Conservation (phyloP, 2,797 vertebrate genomes). For the Podargus strigoides region DNA sequence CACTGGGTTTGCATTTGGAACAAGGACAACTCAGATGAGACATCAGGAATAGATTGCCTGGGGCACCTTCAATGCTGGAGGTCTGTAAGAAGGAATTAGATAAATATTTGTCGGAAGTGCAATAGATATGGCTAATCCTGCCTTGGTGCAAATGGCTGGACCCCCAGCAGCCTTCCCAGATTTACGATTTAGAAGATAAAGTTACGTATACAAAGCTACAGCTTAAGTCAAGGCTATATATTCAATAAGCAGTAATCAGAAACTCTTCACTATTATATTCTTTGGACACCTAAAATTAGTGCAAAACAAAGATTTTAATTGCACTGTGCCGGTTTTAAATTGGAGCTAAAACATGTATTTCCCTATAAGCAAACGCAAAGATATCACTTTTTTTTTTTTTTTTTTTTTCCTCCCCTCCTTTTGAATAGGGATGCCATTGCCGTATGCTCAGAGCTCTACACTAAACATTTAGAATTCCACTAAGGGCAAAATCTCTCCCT, state of each 20-base stretch:
- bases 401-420: too few species aligned
- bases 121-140: background rate
- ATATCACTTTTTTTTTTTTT: background rate
- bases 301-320: background rate
- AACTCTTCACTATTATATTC: background rate
- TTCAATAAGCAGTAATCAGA: background rate
- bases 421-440: background rate
- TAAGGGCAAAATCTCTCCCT: constrained; percentile 36
- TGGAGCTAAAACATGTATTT: background rate
- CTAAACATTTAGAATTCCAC: constrained; percentile 41
- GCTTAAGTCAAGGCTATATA: background rate
- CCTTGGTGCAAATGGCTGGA: background rate
- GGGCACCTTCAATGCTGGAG: background rate
- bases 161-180: background rate
- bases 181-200: background rate
- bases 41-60: background rate
- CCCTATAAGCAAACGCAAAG: background rate
- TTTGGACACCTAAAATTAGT: background rate
- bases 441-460: background rate
- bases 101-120: background rate
- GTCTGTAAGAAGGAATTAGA: background rate
- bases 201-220: background rate
- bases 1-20: background rate
- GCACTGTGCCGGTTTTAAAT: background rate
- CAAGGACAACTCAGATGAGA: background rate